Conservation (phyloP, 1,140 invertebrate species). For the Nylanderia fulva region DNA sequence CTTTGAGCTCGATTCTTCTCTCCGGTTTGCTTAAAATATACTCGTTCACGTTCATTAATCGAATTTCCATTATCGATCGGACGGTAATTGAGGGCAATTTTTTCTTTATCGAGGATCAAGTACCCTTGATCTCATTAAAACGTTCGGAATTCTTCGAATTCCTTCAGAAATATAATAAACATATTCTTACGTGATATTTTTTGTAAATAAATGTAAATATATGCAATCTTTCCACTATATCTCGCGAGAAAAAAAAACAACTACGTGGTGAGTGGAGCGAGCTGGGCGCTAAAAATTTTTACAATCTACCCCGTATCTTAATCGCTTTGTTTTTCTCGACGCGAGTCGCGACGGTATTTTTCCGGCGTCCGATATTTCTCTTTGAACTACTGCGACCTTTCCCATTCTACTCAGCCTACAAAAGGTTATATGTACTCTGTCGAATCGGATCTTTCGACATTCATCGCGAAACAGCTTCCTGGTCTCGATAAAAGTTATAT, state of each 20-base stretch:
- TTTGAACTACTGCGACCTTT: neutral
- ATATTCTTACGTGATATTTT: neutral
- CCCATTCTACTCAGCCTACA: neutral
- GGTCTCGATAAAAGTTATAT: slow-evolving; percentile 28
- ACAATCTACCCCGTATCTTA: slow-evolving; percentile 10
- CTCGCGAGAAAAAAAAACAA: neutral
- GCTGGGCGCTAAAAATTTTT: slow-evolving; percentile 4
- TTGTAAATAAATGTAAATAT: neutral
- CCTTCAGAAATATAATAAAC: neutral
- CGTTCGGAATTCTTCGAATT: slow-evolving; percentile 2
- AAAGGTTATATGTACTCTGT: slow-evolving; percentile 10
- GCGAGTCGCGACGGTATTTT: slow-evolving; percentile 20
- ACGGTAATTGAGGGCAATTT: neutral
- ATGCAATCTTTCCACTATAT: neutral
- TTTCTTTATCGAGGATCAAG: slow-evolving; percentile 3
- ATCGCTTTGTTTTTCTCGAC: slow-evolving; percentile 38
- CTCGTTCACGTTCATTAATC: slow-evolving; percentile 48
- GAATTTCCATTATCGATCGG: slow-evolving; percentile 40
- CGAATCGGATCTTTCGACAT: slow-evolving; percentile 25
- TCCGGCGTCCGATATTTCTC: slow-evolving; percentile 3
- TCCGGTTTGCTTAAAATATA: slow-evolving; percentile 29
- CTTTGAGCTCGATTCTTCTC: slow-evolving; percentile 22
- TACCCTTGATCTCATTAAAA: slow-evolving; percentile 34
- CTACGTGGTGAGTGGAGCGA: neutral
- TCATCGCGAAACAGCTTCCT: slow-evolving; percentile 23